A percentile compares a stretch with the other conserved stretches of the same genome.
These are phyloP conservation scores for Acanthosepion esculentum DNA, from an alignment of 2,888 invertebrate genomes.

Conservation along the genomic window DNA sequence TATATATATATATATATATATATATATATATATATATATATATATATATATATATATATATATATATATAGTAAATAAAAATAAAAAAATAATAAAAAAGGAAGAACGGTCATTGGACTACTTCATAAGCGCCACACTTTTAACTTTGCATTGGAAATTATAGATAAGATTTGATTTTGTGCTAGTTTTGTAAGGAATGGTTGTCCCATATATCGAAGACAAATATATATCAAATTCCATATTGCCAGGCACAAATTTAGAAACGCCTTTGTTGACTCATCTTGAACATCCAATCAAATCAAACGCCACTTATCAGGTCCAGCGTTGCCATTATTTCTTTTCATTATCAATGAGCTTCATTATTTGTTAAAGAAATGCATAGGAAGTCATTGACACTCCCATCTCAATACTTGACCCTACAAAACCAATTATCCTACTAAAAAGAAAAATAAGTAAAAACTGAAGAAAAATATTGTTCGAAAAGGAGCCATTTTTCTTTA, in stretches of 20 bases:
- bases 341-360: neutral
- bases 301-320: neutral
- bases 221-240: too few species aligned
- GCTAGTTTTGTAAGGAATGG: too few species aligned
- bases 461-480: neutral
- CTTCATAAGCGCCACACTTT: too few species aligned
- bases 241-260: neutral
- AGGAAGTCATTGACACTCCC: conserved; percentile 21
- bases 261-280: neutral
- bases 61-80: too few species aligned
- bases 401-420: conserved; percentile 1
- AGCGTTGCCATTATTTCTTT: neutral
- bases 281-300: neutral
- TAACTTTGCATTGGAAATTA: too few species aligned
- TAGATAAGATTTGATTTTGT: too few species aligned
- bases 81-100: too few species aligned
- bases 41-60: too few species aligned
- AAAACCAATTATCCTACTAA: neutral
- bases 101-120: too few species aligned
- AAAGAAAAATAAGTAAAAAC: neutral
- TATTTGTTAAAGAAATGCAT: neutral
- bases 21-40: too few species aligned
- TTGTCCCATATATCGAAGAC: too few species aligned
- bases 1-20: too few species aligned
- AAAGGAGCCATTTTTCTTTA: neutral